Evolutionary conservation across 2,888 invertebrate genomes (phyloP).

Genomic region (Pyrocoelia pectoralis): DNA sequence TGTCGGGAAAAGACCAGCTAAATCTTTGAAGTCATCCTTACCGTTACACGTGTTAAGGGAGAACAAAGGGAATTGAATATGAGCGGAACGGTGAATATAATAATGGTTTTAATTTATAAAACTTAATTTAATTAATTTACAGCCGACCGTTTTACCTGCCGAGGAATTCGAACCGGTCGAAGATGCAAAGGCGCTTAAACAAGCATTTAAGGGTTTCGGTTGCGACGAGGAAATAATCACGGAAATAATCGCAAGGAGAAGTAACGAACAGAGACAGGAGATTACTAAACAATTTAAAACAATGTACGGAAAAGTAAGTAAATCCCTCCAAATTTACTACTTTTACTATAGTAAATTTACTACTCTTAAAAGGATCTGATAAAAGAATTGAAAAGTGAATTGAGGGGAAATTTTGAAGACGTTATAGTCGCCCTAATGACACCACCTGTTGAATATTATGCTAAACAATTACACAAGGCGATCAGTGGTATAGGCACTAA

Average conservation of each 20-base stretch:
- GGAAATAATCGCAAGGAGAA: constrained; percentile 69
- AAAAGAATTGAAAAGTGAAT: constrained; percentile 86
- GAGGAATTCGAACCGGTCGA: constrained; percentile 52
- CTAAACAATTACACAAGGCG: constrained; percentile 81
- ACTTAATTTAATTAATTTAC: constrained; percentile 16
- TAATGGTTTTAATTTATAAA: neutral
- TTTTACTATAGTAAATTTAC: too few species aligned
- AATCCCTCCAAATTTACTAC: too few species aligned
- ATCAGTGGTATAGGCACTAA: constrained; percentile 84
- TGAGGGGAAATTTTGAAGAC: constrained; percentile 88
- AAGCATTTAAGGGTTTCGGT: constrained; percentile 57
- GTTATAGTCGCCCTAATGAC: constrained; percentile 84
- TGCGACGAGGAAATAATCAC: constrained; percentile 73
- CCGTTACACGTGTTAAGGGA: too few species aligned
- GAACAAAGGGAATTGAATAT: constrained; percentile 23
- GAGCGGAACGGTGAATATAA: constrained; percentile 33
- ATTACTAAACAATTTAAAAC: constrained; percentile 67
- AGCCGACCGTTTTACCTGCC: constrained; percentile 54
- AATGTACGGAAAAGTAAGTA: constrained; percentile 72
- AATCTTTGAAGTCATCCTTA: too few species aligned
- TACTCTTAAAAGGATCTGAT: constrained; percentile 71
- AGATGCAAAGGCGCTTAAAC: constrained; percentile 54
- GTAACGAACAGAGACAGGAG: constrained; percentile 70
- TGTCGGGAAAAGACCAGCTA: neutral
- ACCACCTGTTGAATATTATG: constrained; percentile 82